Evolutionary conservation across 2,113 vertebrate species (phyloP), one percentile per base, ranked within the genome.

Genomic region (Pangasianodon gigas): DNA sequence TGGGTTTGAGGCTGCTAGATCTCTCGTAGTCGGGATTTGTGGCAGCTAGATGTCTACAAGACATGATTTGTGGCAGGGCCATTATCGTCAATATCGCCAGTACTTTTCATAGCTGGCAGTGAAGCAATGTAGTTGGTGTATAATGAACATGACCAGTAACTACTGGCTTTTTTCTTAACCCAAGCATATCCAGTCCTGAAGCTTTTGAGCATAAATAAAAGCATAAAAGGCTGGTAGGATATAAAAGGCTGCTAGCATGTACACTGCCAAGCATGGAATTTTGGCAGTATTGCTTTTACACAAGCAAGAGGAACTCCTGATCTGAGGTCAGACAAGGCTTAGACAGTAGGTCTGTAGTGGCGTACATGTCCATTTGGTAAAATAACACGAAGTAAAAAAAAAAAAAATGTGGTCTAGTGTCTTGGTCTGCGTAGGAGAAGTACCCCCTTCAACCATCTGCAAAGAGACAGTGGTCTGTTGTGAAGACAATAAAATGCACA

Each of bases 381-480:
- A 60, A 84, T 56, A 29, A 51, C 75, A 44, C 14, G 4, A 10
- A 32, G 67, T 69, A 32, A 18, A 13, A 74, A 19, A 41, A 41
- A 46, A 26, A 48, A 51, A 14, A 41, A 54, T 19, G 32, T 83
- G 18, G 81, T 83, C 51, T 58, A 41, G 54, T 41, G 52, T 84
- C 82, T 6, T 84, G 37, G 56, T 24, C 9, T 86, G 48, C 2
- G 85, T 86, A 54, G 67, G 67, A 74, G 41, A 84, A 46, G 24
- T 37, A 41, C 85, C 32, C 32, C 67, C n/a, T 44, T 29, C 24
- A 10, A 75, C 51, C 24, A 51, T 56, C 51, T 54, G 67, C 52
- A 77, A 41, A 69, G 26, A 54, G 67, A 87, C 85, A 87, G 52
- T 77, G 85, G 69, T 52, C 85, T 77, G 56, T 87, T 87, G 85